Base-by-base conservation (phyloP, 2,113 vertebrate genomes). In the Ginglymostoma cirratum region DNA sequence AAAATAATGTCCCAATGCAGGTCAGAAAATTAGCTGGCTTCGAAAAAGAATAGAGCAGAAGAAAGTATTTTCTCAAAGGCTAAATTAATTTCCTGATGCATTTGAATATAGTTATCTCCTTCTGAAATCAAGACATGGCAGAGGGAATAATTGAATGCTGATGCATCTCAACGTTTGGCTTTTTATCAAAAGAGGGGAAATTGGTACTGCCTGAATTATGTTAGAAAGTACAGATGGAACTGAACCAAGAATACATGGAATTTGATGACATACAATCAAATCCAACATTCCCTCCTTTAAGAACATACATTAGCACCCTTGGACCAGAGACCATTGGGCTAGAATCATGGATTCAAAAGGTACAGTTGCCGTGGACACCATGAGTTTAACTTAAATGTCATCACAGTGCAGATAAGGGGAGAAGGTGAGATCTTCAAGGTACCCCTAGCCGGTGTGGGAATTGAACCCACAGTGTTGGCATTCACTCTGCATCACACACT, bases 1-100 rank as follows among this genome's bases (percentile, higher is more conserved):
- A 38, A 66, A 38, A 92, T 34, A 92, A 92, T 65, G 10, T 52
- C 3, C 30, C 23, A 14, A 89, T 14, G 23, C 55, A 19, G 15
- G n/a, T 67, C 34, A 61, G 52, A 65, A 92, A 92, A 92, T 65
- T 92, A 92, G 89, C 34, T 24, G 15, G 15, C 89, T 5, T 66
- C n/a, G 17, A 19, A 93, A 90, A 93, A 83, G 42, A 42, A 83
- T 15, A 17, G 52, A 93, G 5, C 17, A 7, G 61, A 38, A 93
- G 65, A 34, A 65, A 66, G 66, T 66, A 30, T 93, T 34, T 67
- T 65, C 72, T 65, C 2, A 38, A 34, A 66, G 89, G 61, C 61
- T 93, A 42, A 93, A 21, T 42, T 67, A 93, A 93, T 93, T 93
- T 66, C 89, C 89, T 93, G 89, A n/a, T 38, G 15, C 34, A 19